Percentiles rank a stretch among this genome's conserved stretches.
phyloP scores from a whole-genome alignment of 1,140 invertebrate species.

The Nymphalis io region DNA sequence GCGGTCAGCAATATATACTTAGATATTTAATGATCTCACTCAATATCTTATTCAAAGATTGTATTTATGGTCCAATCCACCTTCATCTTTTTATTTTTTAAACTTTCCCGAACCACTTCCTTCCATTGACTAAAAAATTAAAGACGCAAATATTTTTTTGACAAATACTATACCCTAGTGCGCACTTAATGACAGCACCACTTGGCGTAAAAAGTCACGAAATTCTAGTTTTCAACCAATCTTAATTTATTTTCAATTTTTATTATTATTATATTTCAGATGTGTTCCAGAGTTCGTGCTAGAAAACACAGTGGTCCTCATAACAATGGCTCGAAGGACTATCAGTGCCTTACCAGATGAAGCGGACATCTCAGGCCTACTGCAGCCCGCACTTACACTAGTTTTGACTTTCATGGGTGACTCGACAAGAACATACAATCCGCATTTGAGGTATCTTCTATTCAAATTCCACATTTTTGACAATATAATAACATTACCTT shows the following conservation, averaged over 20 bases:
- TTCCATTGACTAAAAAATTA: no score
- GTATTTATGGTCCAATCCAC: not conserved
- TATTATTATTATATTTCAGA: conserved; percentile 58
- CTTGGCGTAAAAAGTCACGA: no score
- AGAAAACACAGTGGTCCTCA: conserved; percentile 91
- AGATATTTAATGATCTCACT: no score
- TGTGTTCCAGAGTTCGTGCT: conserved; percentile 95
- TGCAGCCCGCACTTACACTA: conserved; percentile 89
- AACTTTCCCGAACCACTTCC: no score
- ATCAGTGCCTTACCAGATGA: conserved; percentile 82
- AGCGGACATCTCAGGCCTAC: conserved; percentile 81
- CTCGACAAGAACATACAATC: conserved; percentile 91
- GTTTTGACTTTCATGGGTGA: conserved; percentile 89
- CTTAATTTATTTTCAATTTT: not conserved
- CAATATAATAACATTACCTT: no score
- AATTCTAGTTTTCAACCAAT: no score
- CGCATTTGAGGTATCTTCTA: conserved; percentile 85
- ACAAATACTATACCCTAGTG: no score
- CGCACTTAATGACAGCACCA: no score
- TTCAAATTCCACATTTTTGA: no score
- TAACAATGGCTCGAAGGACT: conserved; percentile 87
- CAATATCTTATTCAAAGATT: no score
- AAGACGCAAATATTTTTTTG: no score
- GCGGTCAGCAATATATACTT: conserved; percentile 69
- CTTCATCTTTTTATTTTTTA: no score